phyloP scores from a whole-genome alignment of 2,113 vertebrate genomes.

The Ornithorhynchus anatinus region DNA sequence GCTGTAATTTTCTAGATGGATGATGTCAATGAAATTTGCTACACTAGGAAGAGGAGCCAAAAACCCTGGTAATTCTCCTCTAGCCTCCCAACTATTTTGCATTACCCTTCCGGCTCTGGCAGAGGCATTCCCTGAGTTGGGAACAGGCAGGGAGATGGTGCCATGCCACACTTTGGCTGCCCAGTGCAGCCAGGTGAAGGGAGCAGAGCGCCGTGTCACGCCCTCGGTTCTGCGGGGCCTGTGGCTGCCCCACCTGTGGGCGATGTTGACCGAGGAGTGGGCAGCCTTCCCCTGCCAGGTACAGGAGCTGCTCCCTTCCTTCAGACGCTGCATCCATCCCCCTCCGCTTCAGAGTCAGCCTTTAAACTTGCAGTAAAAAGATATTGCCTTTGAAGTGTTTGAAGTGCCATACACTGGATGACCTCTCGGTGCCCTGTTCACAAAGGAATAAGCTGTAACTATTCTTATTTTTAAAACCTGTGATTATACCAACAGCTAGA shows the following conservation, averaged over 20 bases:
- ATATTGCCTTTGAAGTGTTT: slow-evolving; percentile 64
- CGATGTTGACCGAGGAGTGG: neutral
- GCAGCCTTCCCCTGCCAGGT: neutral
- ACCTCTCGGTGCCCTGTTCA: slow-evolving; percentile 57
- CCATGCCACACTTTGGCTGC: slow-evolving; percentile 52
- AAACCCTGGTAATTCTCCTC: slow-evolving; percentile 46
- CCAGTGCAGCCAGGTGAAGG: too few relatives aligned
- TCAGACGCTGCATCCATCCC: slow-evolving; percentile 8
- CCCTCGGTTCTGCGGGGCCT: too few relatives aligned
- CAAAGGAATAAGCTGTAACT: slow-evolving; percentile 63
- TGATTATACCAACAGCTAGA: slow-evolving; percentile 54
- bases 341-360: slow-evolving; percentile 44
- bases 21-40: slow-evolving; percentile 43
- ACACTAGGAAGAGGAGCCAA: slow-evolving; percentile 45
- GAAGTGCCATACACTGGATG: slow-evolving; percentile 49
- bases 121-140: slow-evolving; percentile 49
- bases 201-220: too few relatives aligned
- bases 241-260: neutral
- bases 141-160: slow-evolving; percentile 29
- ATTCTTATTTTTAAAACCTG: slow-evolving; percentile 54
- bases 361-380: slow-evolving; percentile 57
- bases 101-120: slow-evolving; percentile 55
- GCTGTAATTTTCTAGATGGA: slow-evolving; percentile 38
- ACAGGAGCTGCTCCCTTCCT: neutral
- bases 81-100: slow-evolving; percentile 48